Base-by-base conservation (phyloP, 2,888 invertebrate genomes). In the Drosophila neonasuta region DNA sequence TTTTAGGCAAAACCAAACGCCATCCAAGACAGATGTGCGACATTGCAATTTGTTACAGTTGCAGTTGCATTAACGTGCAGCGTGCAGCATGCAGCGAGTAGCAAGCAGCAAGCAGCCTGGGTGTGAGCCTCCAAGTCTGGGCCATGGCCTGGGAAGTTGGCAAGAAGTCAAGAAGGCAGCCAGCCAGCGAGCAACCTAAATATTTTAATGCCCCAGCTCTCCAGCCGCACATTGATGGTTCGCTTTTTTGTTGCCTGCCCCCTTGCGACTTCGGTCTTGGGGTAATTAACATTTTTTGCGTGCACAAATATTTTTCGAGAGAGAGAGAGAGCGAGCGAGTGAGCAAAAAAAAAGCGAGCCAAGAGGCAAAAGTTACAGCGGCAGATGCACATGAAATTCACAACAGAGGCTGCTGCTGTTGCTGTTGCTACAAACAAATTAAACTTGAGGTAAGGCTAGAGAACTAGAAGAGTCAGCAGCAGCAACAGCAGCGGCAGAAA, bases 271-370 rank as follows among this genome's bases (percentile, higher is more conserved):
- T 52, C 24, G 52, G 46, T 50, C 51, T 24, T 24, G 15, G 24
- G 83, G 87, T 84, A 84, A 84, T 84, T 84, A 84, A 87, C 83
- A 84, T 84, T 84, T 84, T 84, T 84, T 84, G 83, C 83, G 83
- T 84, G 83, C 87, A 84, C 87, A 84, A 87, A 82, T 82, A 82
- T 82, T 82, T 82, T 82, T 82, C 85, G 87, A 81, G 66, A 76
- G 71, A 68, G 71, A 77, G 63, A 76, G n/a, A 44, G 10, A 68
- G 10, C 32, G 24, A 24, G 24, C 1, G 24, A 1, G 24, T 4
- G 67, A 61, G 68, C 56, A 67, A 11, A 44, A 9, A 73, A 73
- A 17, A 41, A 50, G 9, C 15, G 13, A 51, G 41, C 7, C n/a
- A 36, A 36, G 39, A 5, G 39, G 51, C 39, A 50, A 36, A 13